phyloP scores from a whole-genome alignment of 2,797 vertebrate species.

The Valencia hispanica region DNA sequence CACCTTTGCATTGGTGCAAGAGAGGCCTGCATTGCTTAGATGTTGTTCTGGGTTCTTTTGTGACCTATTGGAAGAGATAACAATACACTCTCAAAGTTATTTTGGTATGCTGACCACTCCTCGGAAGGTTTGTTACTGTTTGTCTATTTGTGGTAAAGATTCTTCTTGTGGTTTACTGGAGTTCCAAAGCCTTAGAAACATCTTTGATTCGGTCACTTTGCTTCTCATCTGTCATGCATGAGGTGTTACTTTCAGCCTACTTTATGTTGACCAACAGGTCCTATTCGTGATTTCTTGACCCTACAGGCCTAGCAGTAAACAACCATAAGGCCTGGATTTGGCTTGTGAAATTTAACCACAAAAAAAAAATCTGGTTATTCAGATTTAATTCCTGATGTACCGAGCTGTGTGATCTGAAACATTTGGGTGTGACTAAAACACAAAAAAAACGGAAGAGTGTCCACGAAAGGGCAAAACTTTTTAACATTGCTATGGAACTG shows the following conservation, averaged over 20 bases:
- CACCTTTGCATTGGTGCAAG: too few species aligned
- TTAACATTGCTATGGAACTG: neutral
- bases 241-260: neutral
- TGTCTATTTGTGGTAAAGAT: too few species aligned
- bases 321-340: neutral
- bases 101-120: too few species aligned
- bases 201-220: neutral
- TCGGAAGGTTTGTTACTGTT: too few species aligned
- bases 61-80: too few species aligned
- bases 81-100: too few species aligned
- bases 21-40: too few species aligned
- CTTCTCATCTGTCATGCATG: neutral
- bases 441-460: neutral
- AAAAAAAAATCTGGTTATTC: neutral
- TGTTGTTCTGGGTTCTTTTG: too few species aligned
- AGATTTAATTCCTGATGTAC: neutral
- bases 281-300: neutral
- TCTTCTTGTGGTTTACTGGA: too few species aligned
- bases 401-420: neutral
- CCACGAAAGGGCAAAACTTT: too few species aligned
- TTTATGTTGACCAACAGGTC: neutral
- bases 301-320: neutral
- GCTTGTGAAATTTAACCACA: neutral
- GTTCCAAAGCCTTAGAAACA: neutral
- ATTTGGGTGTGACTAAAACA: neutral